Conservation (phyloP, 2,797 vertebrate genomes). For the Toxotes lorentzi region DNA sequence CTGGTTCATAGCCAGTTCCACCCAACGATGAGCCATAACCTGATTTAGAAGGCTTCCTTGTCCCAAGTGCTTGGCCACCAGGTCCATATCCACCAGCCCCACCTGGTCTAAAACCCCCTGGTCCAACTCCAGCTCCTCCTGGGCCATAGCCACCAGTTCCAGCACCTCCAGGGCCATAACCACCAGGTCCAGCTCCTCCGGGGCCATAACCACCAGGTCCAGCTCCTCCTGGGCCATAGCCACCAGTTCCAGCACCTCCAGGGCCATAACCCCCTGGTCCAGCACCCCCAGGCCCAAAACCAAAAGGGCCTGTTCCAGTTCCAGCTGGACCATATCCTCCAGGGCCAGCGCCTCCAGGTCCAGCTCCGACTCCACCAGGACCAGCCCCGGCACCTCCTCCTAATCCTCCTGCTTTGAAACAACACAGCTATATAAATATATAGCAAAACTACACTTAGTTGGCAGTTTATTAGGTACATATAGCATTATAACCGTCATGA, state of each 20-base stretch:
- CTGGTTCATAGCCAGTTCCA: slow-evolving; percentile 79
- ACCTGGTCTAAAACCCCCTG: slow-evolving; percentile 52
- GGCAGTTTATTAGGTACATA: neutral
- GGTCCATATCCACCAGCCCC: slow-evolving; percentile 65
- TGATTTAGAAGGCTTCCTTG: slow-evolving; percentile 77
- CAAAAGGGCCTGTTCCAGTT: slow-evolving; percentile 4
- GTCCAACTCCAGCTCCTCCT: slow-evolving; percentile 56
- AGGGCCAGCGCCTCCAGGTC: neutral
- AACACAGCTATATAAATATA: slow-evolving; percentile 1
- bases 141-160: slow-evolving; percentile 49
- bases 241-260: slow-evolving; percentile 11
- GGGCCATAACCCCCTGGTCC: slow-evolving; percentile 37
- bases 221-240: slow-evolving; percentile 7
- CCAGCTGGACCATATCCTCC: slow-evolving; percentile 28
- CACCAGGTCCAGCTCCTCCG: slow-evolving; percentile 26
- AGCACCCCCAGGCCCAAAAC: slow-evolving; percentile 18
- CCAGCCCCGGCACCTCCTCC: slow-evolving; percentile 40
- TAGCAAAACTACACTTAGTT: neutral
- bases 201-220: slow-evolving; percentile 40
- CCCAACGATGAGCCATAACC: slow-evolving; percentile 75
- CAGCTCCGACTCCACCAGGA: slow-evolving; percentile 9
- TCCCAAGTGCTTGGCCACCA: slow-evolving; percentile 64
- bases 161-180: slow-evolving; percentile 36
- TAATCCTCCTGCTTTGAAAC: slow-evolving; percentile 44
- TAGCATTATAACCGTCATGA: neutral